Evolutionary conservation across 2,113 vertebrate species (phyloP).

Genomic region (Halichoeres trimaculatus): DNA sequence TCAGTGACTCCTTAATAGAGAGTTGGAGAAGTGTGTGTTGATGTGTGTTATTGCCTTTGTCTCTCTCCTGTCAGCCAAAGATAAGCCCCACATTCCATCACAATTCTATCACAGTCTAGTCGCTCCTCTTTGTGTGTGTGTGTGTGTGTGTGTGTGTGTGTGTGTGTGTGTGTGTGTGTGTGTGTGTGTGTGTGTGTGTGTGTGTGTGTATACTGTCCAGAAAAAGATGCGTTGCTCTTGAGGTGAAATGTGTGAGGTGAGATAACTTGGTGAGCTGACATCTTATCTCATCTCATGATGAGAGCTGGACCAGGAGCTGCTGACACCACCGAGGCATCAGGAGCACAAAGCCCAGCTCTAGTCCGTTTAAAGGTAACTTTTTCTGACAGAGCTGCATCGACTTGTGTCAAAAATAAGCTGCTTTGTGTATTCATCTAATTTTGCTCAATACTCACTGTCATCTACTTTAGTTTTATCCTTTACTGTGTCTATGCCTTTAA

Average conservation of each 20-base stretch:
- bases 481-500: not conserved
- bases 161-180: constrained; percentile 17
- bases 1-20: constrained; percentile 21
- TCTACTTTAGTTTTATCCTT: not conserved
- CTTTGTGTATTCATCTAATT: constrained; percentile 18
- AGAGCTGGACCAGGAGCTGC: not conserved
- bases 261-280: constrained; percentile 46
- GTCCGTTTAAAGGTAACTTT: constrained; percentile 1
- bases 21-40: constrained; percentile 3
- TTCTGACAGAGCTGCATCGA: constrained; percentile 33
- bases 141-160: constrained; percentile 19
- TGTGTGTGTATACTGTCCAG: constrained; percentile 7
- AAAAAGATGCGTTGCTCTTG: constrained; percentile 8
- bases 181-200: constrained; percentile 15
- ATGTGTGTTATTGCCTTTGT: not conserved
- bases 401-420: constrained; percentile 54
- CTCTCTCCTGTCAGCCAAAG: constrained; percentile 49
- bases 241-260: constrained; percentile 36
- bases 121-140: not conserved
- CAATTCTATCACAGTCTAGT: constrained; percentile 62
- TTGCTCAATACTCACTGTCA: constrained; percentile 23
- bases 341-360: constrained; percentile 37
- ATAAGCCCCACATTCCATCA: constrained; percentile 72
- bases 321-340: constrained; percentile 8
- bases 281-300: not conserved